Evolutionary conservation across 2,888 invertebrate species (phyloP).

Genomic region (Melikaiella ostensackeni): DNA sequence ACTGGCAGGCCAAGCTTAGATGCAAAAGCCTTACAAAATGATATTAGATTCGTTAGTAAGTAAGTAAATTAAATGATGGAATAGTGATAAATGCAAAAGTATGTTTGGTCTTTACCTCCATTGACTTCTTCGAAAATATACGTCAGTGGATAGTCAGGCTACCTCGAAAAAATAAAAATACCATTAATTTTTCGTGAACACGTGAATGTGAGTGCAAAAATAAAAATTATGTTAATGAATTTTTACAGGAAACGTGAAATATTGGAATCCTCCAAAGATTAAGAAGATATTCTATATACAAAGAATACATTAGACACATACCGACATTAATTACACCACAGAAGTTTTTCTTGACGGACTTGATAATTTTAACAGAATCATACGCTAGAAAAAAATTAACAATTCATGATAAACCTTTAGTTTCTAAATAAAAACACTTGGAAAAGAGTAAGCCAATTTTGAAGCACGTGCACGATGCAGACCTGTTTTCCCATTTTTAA

Average conservation of each 20-base stretch:
- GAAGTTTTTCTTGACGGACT: too few relatives aligned
- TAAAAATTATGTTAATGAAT: not conserved
- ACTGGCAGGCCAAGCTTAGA: not conserved
- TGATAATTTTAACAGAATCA: too few relatives aligned
- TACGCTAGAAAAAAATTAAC: too few relatives aligned
- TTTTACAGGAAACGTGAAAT: too few relatives aligned
- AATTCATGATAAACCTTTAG: too few relatives aligned
- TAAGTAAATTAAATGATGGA: not conserved
- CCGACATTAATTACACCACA: not conserved
- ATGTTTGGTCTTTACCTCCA: constrained; percentile 24
- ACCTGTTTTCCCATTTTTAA: too few relatives aligned
- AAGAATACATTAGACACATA: constrained; percentile 6
- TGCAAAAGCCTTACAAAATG: not conserved
- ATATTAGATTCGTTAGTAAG: not conserved
- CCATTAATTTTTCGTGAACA: not conserved
- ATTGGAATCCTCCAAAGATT: not conserved
- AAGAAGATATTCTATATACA: not conserved
- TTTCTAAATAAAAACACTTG: too few relatives aligned
- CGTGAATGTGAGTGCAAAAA: not conserved
- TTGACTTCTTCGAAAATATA: constrained; percentile 25
- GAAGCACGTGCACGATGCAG: too few relatives aligned
- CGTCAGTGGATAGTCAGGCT: constrained; percentile 22
- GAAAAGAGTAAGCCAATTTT: not conserved
- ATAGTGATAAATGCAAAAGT: not conserved
- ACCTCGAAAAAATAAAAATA: constrained; percentile 5